Base-by-base conservation (phyloP, 2,888 invertebrate genomes). In the Polymixis flavicincta region DNA sequence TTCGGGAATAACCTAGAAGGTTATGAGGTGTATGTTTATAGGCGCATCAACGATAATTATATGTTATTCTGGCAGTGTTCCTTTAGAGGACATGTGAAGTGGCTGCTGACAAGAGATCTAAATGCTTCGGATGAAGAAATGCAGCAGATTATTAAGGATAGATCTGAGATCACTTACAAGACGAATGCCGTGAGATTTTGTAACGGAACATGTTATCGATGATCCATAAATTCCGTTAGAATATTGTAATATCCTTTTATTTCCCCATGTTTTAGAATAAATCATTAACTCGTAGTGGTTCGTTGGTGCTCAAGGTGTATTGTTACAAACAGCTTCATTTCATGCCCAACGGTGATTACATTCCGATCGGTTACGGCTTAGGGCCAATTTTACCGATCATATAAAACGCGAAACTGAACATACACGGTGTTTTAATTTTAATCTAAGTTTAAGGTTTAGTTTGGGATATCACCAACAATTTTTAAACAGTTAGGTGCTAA, bases 31-130 rank as follows among this genome's bases (percentile, higher is more conserved):
- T 48, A 48, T 22, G 76, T 64, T 14, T 84, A 50, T 52, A 74
- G 52, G 9, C 71, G 66, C 4, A 55, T 84, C 8, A 78, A 60
- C 42, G 71, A 86, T 1, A 73, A 81, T 17, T 84, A 71, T n/a
- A 68, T 78, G 32, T 32, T 85, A 2, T 78, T 37, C 48, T 86
- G 85, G 84, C 72, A 48, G n/a, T 85, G 84, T 59, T 14, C 9
- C 14, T 4, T 73, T 22, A 60, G 55, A 11, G 69, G 65, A 25
- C 22, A 66, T n/a, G 22, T 57, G 14, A 80, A 69, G 60, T 81
- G 80, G 80, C 55, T 81, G 11, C 6, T 81, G 37, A 60, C 80
- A 0, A 60, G 61, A 14, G 64, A 81, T n/a, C 57, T 8, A 2
- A 19, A 74, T 0, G 48, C 66, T 0, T 5, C 68, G 1, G 74